Percentiles rank a stretch among this genome's conserved stretches.
phyloP scores from a whole-genome alignment of 2,888 invertebrate species.

The Acrobasis consociella region DNA sequence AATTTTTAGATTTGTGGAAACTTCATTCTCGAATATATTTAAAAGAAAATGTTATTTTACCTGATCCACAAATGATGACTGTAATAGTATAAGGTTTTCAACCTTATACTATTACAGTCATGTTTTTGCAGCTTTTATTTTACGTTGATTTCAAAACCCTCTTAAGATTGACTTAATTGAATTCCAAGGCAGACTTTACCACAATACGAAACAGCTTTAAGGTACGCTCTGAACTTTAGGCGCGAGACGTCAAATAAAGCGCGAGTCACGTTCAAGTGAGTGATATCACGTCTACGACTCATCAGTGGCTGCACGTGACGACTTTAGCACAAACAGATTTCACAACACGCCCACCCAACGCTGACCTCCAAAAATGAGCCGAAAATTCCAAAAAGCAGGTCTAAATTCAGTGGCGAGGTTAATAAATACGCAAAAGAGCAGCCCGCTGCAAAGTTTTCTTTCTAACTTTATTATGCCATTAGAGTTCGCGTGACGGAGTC shows the following conservation, averaged over 20 bases:
- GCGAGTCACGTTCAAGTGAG: slow-evolving; percentile 77
- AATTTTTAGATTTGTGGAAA: too few species aligned
- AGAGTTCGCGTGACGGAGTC: slow-evolving; percentile 76
- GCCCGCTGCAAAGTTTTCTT: slow-evolving; percentile 71
- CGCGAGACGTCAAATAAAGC: slow-evolving; percentile 68
- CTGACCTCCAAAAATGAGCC: slow-evolving; percentile 48
- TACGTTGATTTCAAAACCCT: neutral
- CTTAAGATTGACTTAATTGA: neutral
- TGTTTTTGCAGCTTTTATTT: neutral
- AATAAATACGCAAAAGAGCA: slow-evolving; percentile 79
- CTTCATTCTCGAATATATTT: too few species aligned
- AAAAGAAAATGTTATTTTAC: too few species aligned
- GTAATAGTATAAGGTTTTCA: too few species aligned
- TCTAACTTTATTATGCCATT: slow-evolving; percentile 79
- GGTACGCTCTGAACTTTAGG: slow-evolving; percentile 51
- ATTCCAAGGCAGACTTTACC: neutral
- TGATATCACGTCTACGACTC: slow-evolving; percentile 81
- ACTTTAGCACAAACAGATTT: slow-evolving; percentile 81
- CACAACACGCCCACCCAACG: slow-evolving; percentile 62
- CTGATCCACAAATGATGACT: too few species aligned
- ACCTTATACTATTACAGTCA: too few species aligned
- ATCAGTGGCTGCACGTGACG: slow-evolving; percentile 81
- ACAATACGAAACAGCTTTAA: slow-evolving; percentile 1
- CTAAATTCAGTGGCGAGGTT: slow-evolving; percentile 61
- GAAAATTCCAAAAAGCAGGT: slow-evolving; percentile 44